Evolutionary conservation across 1,140 invertebrate genomes (phyloP).

Genomic region (Tribolium castaneum): DNA sequence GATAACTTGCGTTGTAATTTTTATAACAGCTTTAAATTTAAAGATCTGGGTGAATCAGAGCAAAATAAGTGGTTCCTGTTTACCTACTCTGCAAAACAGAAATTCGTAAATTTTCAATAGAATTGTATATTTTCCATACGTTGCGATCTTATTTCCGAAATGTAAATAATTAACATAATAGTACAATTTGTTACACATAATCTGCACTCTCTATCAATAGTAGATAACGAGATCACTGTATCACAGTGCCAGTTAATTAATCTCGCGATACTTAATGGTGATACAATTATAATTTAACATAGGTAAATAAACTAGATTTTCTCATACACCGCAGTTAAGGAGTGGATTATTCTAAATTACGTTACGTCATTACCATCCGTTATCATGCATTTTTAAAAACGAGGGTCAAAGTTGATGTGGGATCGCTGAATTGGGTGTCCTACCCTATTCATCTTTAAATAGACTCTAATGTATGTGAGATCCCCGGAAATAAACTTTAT

Average conservation of each 20-base stretch:
- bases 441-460: constrained; percentile 16
- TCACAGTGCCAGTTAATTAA: too few relatives aligned
- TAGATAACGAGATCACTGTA: too few relatives aligned
- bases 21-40: neutral
- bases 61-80: neutral
- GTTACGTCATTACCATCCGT: neutral
- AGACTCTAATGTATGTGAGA: constrained; percentile 1
- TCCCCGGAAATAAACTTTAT: neutral
- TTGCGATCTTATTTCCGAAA: neutral
- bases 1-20: neutral
- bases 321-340: neutral
- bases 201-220: neutral
- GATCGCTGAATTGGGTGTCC: constrained; percentile 5
- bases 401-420: constrained; percentile 30
- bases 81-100: neutral
- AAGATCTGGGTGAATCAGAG: neutral
- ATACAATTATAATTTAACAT: too few relatives aligned
- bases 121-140: too few relatives aligned
- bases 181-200: neutral
- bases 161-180: neutral
- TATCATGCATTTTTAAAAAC: neutral
- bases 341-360: neutral
- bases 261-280: too few relatives aligned
- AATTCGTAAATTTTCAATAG: neutral
- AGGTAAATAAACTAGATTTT: neutral